These are phyloP conservation scores for Karalla daura DNA, from an alignment of 2,797 vertebrate genomes.

Conservation along the genomic window DNA sequence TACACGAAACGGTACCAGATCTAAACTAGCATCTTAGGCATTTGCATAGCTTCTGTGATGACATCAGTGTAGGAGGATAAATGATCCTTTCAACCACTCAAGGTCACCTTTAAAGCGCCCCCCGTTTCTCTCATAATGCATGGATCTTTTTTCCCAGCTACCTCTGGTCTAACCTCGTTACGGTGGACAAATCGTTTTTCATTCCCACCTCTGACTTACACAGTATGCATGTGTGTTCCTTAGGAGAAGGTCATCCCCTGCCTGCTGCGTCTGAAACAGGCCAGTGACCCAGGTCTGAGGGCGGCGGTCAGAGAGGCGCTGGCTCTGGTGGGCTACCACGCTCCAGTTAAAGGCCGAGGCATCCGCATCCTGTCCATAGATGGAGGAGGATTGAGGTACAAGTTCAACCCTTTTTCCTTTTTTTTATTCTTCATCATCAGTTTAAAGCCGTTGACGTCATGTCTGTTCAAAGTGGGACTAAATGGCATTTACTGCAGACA, in stretches of 20 bases:
- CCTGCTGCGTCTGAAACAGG: constrained; percentile 90
- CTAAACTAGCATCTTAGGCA: too few species aligned
- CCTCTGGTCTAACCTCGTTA: too few species aligned
- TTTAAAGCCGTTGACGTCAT: not conserved
- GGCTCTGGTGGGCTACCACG: constrained; percentile 90
- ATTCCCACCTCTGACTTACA: constrained; percentile 4
- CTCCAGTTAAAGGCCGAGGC: constrained; percentile 92
- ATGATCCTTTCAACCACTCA: too few species aligned
- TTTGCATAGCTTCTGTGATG: too few species aligned
- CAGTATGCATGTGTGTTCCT: constrained; percentile 35
- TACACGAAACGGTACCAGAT: too few species aligned
- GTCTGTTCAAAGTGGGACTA: not conserved
- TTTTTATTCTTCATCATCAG: not conserved
- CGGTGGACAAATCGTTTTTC: not conserved
- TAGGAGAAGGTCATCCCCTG: constrained; percentile 93
- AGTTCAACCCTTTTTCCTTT: not conserved
- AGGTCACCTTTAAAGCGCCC: too few species aligned
- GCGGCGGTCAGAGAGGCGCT: constrained; percentile 93
- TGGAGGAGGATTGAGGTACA: constrained; percentile 94
- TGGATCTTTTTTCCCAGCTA: too few species aligned
- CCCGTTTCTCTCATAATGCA: too few species aligned
- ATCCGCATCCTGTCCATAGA: constrained; percentile 93
- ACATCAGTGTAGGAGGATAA: too few species aligned
- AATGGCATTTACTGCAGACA: constrained; percentile 1
- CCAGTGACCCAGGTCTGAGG: constrained; percentile 89